Conservation (phyloP, 2,113 vertebrate species). For the Pituophis catenifer region DNA sequence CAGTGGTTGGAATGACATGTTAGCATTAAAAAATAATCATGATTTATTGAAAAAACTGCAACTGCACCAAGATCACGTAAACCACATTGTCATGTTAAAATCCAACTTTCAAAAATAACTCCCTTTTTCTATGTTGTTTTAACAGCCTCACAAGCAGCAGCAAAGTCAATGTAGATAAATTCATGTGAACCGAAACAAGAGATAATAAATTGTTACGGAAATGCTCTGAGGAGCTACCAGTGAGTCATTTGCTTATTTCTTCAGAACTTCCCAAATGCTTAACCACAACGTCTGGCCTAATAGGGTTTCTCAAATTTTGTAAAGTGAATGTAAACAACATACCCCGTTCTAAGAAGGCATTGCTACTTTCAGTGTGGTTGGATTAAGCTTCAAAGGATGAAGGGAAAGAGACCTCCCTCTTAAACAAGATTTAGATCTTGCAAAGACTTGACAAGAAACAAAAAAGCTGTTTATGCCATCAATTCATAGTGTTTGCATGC, state of each 20-base stretch:
- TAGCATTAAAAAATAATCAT: neutral
- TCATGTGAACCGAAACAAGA: neutral
- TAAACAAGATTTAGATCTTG: neutral
- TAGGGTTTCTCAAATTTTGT: neutral
- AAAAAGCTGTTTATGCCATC: slow-evolving; percentile 32
- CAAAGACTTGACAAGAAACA: slow-evolving; percentile 27
- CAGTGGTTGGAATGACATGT: neutral
- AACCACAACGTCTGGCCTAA: slow-evolving; percentile 27
- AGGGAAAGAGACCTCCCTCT: neutral
- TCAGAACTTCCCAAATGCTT: neutral
- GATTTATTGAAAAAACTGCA: neutral
- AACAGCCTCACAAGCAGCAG: neutral
- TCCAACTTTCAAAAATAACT: neutral
- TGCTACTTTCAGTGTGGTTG: slow-evolving; percentile 31
- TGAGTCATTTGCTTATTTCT: slow-evolving; percentile 40
- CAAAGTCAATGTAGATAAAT: too few relatives aligned
- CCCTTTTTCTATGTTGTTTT: neutral
- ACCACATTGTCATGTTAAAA: neutral
- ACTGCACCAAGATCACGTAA: neutral
- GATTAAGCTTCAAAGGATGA: neutral
- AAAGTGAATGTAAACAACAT: slow-evolving; percentile 29
- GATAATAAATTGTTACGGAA: slow-evolving; percentile 24
- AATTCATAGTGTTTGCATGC: fast-evolving
- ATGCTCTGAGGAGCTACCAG: neutral
- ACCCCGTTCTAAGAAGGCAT: slow-evolving; percentile 45